phyloP scores from a whole-genome alignment of 2,113 vertebrate species.

The Psittacula cyanocephala region DNA sequence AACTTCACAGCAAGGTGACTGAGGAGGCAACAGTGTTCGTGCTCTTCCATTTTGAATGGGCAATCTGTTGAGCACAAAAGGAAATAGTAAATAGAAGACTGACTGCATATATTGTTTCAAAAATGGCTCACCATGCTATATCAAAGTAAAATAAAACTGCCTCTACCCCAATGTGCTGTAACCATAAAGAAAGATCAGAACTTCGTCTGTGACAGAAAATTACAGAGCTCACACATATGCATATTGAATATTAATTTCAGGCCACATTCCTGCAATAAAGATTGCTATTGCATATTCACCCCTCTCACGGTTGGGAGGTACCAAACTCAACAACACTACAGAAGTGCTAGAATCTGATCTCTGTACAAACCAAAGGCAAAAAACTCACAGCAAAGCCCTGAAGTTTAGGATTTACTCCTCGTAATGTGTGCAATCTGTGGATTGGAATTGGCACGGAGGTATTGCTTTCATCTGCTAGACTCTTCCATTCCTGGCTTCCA shows the following conservation, averaged over 20 bases:
- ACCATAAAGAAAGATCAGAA: not conserved
- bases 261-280: not conserved
- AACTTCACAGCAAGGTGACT: constrained; percentile 59
- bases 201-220: not conserved
- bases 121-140: not conserved
- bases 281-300: not conserved
- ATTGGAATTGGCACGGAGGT: not conserved
- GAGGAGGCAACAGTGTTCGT: not conserved
- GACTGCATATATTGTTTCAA: not conserved
- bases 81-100: constrained; percentile 67
- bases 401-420: not conserved
- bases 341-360: not conserved
- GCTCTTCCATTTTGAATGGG: constrained; percentile 10
- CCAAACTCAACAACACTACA: not conserved
- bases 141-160: not conserved
- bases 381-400: not conserved
- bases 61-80: constrained; percentile 69
- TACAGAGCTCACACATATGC: not conserved
- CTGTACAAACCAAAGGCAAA: not conserved
- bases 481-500: not conserved
- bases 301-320: not conserved
- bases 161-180: not conserved
- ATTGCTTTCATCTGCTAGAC: not conserved
- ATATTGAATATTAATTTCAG: not conserved
- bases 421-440: not conserved